Base-by-base conservation (phyloP, 2,113 vertebrate genomes). In the Passer montanus region DNA sequence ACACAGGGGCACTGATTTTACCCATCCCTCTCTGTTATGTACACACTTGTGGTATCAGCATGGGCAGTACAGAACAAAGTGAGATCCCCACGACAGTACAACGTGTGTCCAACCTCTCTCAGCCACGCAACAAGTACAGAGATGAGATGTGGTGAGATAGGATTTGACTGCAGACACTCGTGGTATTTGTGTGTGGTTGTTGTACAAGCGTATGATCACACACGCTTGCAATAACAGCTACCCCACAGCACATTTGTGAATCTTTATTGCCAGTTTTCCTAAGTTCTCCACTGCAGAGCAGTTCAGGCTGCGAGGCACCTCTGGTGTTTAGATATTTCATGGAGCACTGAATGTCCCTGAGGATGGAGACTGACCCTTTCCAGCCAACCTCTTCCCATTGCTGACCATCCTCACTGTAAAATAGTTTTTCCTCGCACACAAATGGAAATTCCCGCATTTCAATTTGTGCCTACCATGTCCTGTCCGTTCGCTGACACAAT, bases 181-280 rank as follows among this genome's bases (percentile, higher is more conserved):
- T 9, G 44, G 44, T 79, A 17, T 76, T 69, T n/a, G 37, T 28
- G 35, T n/a, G 47, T 27, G 50, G 68, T 15, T 77, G 41, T 53
- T 0, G 0, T 12, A 43, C 13, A 3, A 0, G 15, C 52, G n/a
- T 31, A 58, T 30, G 13, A 47, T 15, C 31, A 47, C 73, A 44
- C n/a, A 35, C 21, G 2, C 13, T 21, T 22, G n/a, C 19, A 69
- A 3, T 17, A 37, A 37, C 49, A 75, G 44, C 62, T 73, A 14
- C 17, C 41, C 85, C 9, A 28, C 60, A 37, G 26, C 26, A 9
- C 47, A 1, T 43, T 23, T 2, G 2, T 3, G 6, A 20, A 30
- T 53, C 27, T 52, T 47, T n/a, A n/a, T 0, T 30, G 58, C 21
- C 33, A 14, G 17, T 55, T 70, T 44, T 39, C 4, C 0, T 18